phyloP scores from a whole-genome alignment of 2,888 invertebrate species.

The Cacoxenus indagator region DNA sequence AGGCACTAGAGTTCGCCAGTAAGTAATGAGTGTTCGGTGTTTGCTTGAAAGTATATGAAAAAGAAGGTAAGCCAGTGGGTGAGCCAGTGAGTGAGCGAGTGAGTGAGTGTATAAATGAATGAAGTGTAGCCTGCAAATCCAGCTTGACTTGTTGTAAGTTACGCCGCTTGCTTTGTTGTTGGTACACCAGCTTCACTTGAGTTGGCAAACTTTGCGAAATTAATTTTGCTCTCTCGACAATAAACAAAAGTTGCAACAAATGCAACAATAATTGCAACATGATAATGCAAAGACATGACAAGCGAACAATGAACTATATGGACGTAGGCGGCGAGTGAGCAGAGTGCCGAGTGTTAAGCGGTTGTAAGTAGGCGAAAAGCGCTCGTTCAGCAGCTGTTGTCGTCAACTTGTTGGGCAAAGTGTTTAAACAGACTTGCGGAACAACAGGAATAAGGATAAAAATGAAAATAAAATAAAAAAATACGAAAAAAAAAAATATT shows the following conservation, averaged over 20 bases:
- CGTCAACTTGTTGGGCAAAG: background rate
- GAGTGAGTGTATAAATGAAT: background rate
- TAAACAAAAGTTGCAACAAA: background rate
- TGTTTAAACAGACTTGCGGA: background rate
- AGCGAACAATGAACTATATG: background rate
- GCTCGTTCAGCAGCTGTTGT: background rate
- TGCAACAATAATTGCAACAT: conserved; percentile 7
- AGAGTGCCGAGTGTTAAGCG: background rate
- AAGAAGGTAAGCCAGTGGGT: background rate
- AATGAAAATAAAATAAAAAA: background rate
- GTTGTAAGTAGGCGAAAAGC: background rate
- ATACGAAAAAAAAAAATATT: too few relatives aligned
- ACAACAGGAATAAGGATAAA: background rate
- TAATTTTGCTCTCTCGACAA: background rate
- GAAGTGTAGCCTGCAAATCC: background rate
- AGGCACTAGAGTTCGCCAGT: background rate
- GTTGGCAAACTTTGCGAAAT: conserved; percentile 11
- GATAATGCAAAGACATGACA: conserved; percentile 4
- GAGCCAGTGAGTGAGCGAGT: too few relatives aligned
- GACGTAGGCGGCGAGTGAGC: background rate
- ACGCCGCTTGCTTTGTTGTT: background rate
- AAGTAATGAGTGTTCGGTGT: background rate
- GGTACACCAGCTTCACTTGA: background rate
- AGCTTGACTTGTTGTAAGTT: background rate
- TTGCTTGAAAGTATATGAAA: too few relatives aligned